Percentiles rank a stretch among this genome's conserved stretches.
Conservation (phyloP, 92 coral and sea anemone genomes). For the Zoanthus sociatus region DNA sequence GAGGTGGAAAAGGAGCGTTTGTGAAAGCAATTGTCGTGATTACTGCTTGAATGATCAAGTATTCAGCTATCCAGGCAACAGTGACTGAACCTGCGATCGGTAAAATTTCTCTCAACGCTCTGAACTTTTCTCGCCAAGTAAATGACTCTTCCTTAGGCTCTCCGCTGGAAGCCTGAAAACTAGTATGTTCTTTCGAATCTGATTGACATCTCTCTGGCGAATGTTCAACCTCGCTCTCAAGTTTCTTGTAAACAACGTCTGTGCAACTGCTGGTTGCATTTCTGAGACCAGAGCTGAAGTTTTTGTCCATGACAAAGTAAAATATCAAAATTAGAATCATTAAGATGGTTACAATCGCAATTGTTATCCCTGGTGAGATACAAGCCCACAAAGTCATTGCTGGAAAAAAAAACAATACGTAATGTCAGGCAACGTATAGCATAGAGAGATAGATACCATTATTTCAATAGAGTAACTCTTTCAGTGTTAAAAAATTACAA, state of each 20-base stretch:
- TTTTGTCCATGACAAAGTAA: slow-evolving; percentile 86
- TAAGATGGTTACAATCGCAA: slow-evolving; percentile 77
- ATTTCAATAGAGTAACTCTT: too few relatives aligned
- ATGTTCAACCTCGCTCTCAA: slow-evolving; percentile 58
- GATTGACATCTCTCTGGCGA: slow-evolving; percentile 15
- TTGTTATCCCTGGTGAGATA: slow-evolving; percentile 75
- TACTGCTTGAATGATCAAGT: slow-evolving; percentile 83
- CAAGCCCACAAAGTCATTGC: slow-evolving; percentile 96
- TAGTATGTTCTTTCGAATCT: background rate
- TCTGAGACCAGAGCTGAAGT: slow-evolving; percentile 44
- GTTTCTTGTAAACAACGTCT: slow-evolving; percentile 73
- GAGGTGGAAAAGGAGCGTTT: slow-evolving; percentile 88
- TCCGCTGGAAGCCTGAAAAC: background rate
- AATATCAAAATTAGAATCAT: slow-evolving; percentile 74
- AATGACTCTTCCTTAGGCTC: slow-evolving; percentile 41
- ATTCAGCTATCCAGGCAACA: slow-evolving; percentile 89
- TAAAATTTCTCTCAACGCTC: slow-evolving; percentile 59
- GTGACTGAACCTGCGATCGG: slow-evolving; percentile 76
- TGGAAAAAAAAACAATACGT: slow-evolving; percentile 24
- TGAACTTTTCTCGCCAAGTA: slow-evolving; percentile 77
- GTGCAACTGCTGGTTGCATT: slow-evolving; percentile 46
- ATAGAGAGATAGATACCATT: too few relatives aligned
- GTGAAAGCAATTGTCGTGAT: slow-evolving; percentile 88
- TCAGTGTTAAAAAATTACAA: too few relatives aligned
- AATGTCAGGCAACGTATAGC: too few relatives aligned